A percentile compares a stretch with the other conserved stretches of the same genome.
Conservation (phyloP, 2,888 invertebrate genomes). For the Ametastegia equiseti region DNA sequence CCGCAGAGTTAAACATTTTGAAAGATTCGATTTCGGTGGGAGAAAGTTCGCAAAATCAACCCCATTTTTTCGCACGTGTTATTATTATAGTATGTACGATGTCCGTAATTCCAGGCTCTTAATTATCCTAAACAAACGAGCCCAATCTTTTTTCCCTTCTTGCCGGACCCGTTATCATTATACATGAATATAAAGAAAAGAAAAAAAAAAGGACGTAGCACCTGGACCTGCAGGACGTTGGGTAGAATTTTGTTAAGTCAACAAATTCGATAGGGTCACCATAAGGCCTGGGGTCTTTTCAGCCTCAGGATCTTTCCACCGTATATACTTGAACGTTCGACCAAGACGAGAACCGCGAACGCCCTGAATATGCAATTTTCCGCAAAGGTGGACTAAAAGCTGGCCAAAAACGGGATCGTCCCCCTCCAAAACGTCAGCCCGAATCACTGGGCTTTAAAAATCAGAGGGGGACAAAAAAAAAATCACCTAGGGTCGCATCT, state of each 20-base stretch:
- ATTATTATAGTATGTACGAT: not conserved
- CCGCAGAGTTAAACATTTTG: not conserved
- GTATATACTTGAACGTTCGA: not conserved
- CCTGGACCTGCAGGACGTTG: not conserved
- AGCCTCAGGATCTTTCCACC: not conserved
- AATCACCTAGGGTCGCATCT: not conserved
- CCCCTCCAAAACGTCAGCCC: not conserved
- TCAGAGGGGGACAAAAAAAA: not conserved
- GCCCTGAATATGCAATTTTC: slow-evolving; percentile 42
- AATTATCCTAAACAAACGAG: slow-evolving; percentile 41
- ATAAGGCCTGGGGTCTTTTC: slow-evolving; percentile 15
- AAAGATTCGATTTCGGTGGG: not conserved
- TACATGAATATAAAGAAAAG: not conserved
- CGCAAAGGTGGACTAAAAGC: slow-evolving; percentile 21
- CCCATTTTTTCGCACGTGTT: slow-evolving; percentile 6
- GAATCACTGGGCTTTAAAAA: not conserved
- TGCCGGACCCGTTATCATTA: not conserved
- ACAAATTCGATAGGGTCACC: slow-evolving; percentile 30
- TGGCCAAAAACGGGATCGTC: not conserved
- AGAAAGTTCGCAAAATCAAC: not conserved
- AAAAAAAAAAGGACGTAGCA: not conserved
- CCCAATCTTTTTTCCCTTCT: not conserved
- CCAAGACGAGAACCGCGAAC: slow-evolving; percentile 13
- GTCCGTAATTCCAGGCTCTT: not conserved
- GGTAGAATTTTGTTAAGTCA: slow-evolving; percentile 23